Percentiles rank a stretch among this genome's conserved stretches.
Conservation (phyloP, 2,113 vertebrate genomes). For the Laticauda colubrina region DNA sequence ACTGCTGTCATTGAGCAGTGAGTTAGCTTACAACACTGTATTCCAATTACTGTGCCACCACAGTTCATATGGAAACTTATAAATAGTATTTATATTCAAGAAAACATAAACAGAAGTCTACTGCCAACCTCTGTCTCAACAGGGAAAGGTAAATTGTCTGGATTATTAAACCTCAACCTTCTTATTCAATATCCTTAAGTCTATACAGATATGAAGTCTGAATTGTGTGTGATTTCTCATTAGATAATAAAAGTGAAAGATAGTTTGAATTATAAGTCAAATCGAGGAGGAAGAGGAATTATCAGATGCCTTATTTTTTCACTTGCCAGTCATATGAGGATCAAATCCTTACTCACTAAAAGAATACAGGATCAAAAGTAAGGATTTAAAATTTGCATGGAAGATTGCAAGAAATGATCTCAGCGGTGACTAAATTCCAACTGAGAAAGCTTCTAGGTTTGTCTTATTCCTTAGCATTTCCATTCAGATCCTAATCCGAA, state of each 20-base stretch:
- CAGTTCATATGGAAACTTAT: no score
- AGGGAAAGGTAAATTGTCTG: neutral
- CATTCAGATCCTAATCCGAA: neutral
- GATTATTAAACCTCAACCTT: neutral
- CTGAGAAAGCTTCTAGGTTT: neutral
- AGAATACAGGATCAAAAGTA: neutral
- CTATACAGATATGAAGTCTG: neutral
- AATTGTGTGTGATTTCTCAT: neutral
- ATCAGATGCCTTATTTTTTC: neutral
- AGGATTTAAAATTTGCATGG: neutral
- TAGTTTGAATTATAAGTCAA: neutral
- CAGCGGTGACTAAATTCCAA: neutral
- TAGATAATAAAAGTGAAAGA: neutral
- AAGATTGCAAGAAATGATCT: neutral
- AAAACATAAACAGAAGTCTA: neutral
- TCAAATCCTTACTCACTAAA: neutral
- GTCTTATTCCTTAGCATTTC: neutral
- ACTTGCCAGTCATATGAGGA: neutral
- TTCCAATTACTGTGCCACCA: no score
- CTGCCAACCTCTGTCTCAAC: neutral
- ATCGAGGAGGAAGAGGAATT: neutral
- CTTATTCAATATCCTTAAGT: neutral
- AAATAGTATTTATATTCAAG: neutral
- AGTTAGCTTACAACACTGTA: no score
- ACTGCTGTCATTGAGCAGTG: no score